A percentile compares a stretch with the other conserved stretches of the same genome.
Evolutionary conservation across 2,888 invertebrate species (phyloP).

Genomic region (Caenorhabditis sp.): DNA sequence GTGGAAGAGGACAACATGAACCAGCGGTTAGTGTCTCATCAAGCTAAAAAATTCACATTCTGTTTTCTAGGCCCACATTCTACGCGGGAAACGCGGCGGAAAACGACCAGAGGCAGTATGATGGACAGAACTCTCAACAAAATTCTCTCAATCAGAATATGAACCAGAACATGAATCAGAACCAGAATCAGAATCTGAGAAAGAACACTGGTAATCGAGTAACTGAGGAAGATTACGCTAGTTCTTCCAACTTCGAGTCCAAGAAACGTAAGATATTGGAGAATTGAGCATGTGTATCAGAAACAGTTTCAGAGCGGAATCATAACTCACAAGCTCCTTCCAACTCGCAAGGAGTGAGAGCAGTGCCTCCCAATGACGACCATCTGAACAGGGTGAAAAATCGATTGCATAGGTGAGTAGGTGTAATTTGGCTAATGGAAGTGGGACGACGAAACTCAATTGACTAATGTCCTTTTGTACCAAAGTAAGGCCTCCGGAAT

Average conservation of each 20-base stretch:
- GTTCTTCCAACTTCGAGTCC: constrained; percentile 59
- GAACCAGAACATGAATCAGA: constrained; percentile 9
- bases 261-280: constrained; percentile 53
- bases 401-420: constrained; percentile 64
- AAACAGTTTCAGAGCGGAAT: constrained; percentile 51
- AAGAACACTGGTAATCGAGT: constrained; percentile 58
- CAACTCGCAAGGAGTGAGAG: constrained; percentile 59
- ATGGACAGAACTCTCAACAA: constrained; percentile 25
- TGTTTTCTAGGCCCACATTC: constrained; percentile 46
- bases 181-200: constrained; percentile 48
- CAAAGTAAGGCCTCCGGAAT: background rate
- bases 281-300: background rate
- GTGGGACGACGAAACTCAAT: constrained; percentile 43
- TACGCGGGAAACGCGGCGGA: constrained; percentile 46
- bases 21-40: constrained; percentile 43
- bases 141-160: constrained; percentile 30
- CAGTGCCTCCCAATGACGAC: constrained; percentile 62
- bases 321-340: constrained; percentile 52
- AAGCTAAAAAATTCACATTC: background rate
- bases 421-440: constrained; percentile 52
- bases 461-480: constrained; percentile 54
- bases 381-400: constrained; percentile 66
- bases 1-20: constrained; percentile 57
- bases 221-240: constrained; percentile 66
- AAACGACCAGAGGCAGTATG: constrained; percentile 46